Evolutionary conservation across 2,113 vertebrate species (phyloP).

Genomic region (Raja brachyura): DNA sequence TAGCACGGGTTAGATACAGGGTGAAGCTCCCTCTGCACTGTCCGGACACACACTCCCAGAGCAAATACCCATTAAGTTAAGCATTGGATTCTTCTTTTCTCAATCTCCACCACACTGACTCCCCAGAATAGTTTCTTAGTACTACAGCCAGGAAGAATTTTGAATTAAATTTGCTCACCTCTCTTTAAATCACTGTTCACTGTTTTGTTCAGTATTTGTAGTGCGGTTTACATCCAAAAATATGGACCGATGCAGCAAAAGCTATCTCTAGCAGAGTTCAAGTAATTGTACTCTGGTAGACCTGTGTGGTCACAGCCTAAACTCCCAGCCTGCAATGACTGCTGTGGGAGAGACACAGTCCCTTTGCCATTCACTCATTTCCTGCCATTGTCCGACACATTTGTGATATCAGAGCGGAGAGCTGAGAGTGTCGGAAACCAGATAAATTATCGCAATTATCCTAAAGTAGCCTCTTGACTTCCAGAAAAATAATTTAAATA

Average conservation of each 20-base stretch:
- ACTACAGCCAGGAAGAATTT: neutral
- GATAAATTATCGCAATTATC: constrained; percentile 57
- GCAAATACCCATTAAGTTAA: neutral
- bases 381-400: constrained; percentile 72
- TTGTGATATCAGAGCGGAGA: constrained; percentile 47
- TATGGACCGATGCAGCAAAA: neutral
- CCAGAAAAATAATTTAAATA: neutral
- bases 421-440: constrained; percentile 61
- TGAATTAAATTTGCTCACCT: neutral
- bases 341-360: constrained; percentile 54
- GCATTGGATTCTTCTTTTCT: neutral
- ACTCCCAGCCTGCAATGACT: constrained; percentile 42
- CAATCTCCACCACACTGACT: neutral
- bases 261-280: neutral
- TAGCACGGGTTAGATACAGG: neutral
- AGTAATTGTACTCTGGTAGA: neutral
- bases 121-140: neutral
- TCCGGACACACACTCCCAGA: neutral
- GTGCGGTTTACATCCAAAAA: neutral
- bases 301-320: constrained; percentile 44
- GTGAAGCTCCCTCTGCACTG: neutral
- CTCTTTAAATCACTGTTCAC: neutral
- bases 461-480: neutral
- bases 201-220: neutral
- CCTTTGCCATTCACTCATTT: constrained; percentile 63